phyloP scores from a whole-genome alignment of 2,888 invertebrate species.

The Dolichopus griseipennis region DNA sequence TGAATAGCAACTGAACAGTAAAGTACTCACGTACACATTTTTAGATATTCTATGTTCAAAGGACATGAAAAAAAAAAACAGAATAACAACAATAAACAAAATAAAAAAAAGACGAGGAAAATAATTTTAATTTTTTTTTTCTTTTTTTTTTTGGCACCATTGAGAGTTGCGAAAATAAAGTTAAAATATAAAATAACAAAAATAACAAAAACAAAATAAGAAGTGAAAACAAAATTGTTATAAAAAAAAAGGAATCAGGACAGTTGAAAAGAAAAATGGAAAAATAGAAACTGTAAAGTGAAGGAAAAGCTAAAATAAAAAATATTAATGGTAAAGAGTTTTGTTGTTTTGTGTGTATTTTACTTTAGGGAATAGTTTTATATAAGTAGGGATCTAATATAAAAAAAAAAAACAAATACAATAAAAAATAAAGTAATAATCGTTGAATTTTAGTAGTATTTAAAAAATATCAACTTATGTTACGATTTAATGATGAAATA shows the following conservation, averaged over 20 bases:
- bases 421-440: no score
- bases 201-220: not conserved
- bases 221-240: not conserved
- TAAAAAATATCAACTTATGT: no score
- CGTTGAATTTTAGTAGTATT: no score
- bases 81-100: no score
- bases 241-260: not conserved
- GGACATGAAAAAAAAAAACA: not conserved
- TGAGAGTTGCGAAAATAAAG: not conserved
- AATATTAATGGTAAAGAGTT: not conserved
- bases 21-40: not conserved
- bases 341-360: no score
- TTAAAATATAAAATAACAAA: not conserved
- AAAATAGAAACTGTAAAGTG: not conserved
- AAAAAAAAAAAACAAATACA: no score
- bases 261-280: no score
- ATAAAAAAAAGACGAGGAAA: not conserved
- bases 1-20: not conserved
- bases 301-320: not conserved
- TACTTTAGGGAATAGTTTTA: no score
- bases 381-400: no score
- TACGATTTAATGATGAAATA: no score
- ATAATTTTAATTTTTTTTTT: not conserved
- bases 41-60: not conserved
- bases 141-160: not conserved